A percentile compares a stretch with the other conserved stretches of the same genome.
These are phyloP conservation scores for Aporrectodea caliginosa DNA, from an alignment of 1,140 invertebrate species.

Conservation along the genomic window DNA sequence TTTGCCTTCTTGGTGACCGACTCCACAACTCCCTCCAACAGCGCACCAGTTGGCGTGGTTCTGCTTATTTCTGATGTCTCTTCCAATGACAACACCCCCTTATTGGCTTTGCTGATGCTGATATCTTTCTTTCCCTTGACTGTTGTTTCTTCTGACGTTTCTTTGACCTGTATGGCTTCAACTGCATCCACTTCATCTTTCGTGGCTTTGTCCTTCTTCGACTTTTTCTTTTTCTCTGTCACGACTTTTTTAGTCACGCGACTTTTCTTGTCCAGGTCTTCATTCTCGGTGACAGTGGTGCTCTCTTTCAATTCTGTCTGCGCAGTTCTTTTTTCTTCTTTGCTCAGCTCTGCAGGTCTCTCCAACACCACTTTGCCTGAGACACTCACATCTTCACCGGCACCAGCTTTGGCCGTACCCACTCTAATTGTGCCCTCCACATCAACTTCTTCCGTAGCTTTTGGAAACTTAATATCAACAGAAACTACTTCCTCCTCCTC, in stretches of 20 bases:
- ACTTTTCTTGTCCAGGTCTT: background rate
- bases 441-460: constrained; percentile 1
- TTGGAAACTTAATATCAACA: background rate
- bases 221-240: background rate
- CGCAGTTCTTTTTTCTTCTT: background rate
- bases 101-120: background rate
- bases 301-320: background rate
- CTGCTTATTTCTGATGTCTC: background rate
- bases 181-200: background rate
- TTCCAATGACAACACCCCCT: background rate
- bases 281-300: background rate
- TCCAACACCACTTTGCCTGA: background rate
- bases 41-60: background rate
- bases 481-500: background rate
- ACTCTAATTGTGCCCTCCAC: background rate
- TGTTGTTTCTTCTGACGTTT: background rate
- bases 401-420: background rate
- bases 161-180: background rate
- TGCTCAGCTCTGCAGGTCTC: background rate
- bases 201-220: background rate
- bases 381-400: background rate
- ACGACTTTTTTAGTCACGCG: background rate
- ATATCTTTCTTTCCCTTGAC: background rate
- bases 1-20: background rate
- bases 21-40: background rate